Percentiles rank a stretch among this genome's conserved stretches.
These are phyloP conservation scores for Falco naumanni DNA, from an alignment of 2,797 vertebrate species.

Conservation along the genomic window DNA sequence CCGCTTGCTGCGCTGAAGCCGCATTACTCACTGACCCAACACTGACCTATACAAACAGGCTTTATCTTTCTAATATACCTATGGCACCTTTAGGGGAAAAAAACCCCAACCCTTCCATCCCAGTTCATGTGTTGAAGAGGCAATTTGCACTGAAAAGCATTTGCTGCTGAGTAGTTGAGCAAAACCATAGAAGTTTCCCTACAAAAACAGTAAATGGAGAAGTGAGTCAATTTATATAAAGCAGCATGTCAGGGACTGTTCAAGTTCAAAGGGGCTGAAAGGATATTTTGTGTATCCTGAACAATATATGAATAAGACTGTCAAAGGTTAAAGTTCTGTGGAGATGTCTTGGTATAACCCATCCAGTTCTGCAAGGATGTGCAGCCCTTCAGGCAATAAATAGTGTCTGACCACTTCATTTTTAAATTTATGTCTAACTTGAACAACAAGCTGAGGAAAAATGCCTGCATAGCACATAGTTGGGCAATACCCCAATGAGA, in stretches of 20 bases:
- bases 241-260: not conserved
- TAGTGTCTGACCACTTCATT: not conserved
- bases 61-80: not conserved
- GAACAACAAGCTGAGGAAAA: not conserved
- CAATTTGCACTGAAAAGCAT: not conserved
- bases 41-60: not conserved
- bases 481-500: not conserved
- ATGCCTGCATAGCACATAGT: rapidly evolving
- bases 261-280: not conserved
- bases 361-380: not conserved
- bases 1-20: not conserved
- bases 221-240: not conserved
- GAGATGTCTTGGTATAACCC: not conserved
- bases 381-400: not conserved
- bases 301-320: not conserved
- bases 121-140: not conserved
- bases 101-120: not conserved
- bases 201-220: not conserved
- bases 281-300: not conserved
- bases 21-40: rapidly evolving
- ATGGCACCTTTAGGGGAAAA: not conserved
- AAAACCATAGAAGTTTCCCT: not conserved
- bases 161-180: not conserved
- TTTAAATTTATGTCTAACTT: not conserved
- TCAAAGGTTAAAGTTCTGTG: not conserved